Percentiles rank a stretch among this genome's conserved stretches.
phyloP scores from a whole-genome alignment of 2,797 vertebrate genomes.

The Oophaga sylvatica region DNA sequence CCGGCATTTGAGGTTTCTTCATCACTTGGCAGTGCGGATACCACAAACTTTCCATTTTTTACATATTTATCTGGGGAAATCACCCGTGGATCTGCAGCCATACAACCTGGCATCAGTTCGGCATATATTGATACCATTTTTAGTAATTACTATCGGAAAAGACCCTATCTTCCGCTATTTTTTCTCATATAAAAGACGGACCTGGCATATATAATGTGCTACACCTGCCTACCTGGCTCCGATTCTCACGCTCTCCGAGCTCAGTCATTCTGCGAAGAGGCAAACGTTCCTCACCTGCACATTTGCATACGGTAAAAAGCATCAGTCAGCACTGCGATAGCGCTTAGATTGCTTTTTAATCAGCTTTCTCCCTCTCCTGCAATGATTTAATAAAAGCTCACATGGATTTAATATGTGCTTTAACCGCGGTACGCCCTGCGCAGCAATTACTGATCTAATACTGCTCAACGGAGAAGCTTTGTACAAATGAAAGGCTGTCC shows the following conservation, averaged over 20 bases:
- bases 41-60: too few relatives aligned
- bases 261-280: not conserved
- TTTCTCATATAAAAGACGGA: not conserved
- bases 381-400: slow-evolving; percentile 56
- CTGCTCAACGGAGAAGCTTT: not conserved
- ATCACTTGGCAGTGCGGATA: too few relatives aligned
- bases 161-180: too few relatives aligned
- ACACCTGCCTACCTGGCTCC: not conserved
- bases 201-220: not conserved
- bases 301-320: slow-evolving; percentile 29
- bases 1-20: too few relatives aligned
- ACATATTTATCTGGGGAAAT: too few relatives aligned
- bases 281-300: slow-evolving; percentile 3
- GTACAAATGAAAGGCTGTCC: not conserved
- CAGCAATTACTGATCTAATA: slow-evolving; percentile 48
- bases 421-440: slow-evolving; percentile 18
- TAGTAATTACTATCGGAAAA: too few relatives aligned
- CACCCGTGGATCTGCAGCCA: too few relatives aligned
- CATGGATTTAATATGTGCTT: slow-evolving; percentile 51
- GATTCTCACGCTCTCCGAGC: not conserved
- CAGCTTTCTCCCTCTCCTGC: slow-evolving; percentile 40
- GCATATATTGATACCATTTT: too few relatives aligned
- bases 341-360: slow-evolving; percentile 43
- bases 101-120: too few relatives aligned
- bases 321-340: slow-evolving; percentile 39